Evolutionary conservation across 1,140 invertebrate genomes (phyloP), one percentile per base, ranked within the genome.

Genomic region (Daktulosphaira vitifoliae): DNA sequence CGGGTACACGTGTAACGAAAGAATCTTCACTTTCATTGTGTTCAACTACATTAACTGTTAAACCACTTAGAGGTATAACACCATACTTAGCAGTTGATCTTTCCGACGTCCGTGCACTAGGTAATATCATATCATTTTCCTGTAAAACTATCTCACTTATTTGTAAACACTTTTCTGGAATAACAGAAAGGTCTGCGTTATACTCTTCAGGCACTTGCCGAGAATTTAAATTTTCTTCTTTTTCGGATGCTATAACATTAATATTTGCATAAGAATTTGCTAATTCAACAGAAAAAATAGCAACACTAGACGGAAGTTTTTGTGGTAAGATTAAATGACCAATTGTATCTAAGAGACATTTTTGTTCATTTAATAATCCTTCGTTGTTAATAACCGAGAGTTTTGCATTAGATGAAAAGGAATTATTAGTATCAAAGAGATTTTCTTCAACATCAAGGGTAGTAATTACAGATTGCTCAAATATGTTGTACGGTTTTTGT

Each of bases 101-200:
- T 59, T 79, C 75, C 1, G 79, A 77, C 70, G 76, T 75, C 44
- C 76, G 73, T 49, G 74, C 71, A 44, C 77, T 68, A 50, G 73
- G 54, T 29, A 86, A 79, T 42, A 76, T 69, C 38, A 77, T 79
- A 77, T 88, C 87, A 66, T 76, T 75, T 73, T 83, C 76, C 70
- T 86, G 81, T 37, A 80, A 69, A 5, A 80, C 70, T 66, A 81
- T 77, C 70, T 85, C 77, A 67, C 76, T 78, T 51, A 87, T 75
- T 18, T 82, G 71, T 37, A 87, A 71, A 65, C 82, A 78, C 73
- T 88, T 81, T 68, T 78, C 81, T 16, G 78, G 76, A 16, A 80
- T 79, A 38, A 89, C 69, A 66, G 77, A 77, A 16, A 84, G 16
- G 53, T 78, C 76, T 33, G 84, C 85, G 70, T 75, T 79, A 75